Conservation (phyloP, 2,888 invertebrate genomes). For the Torymus texanus region DNA sequence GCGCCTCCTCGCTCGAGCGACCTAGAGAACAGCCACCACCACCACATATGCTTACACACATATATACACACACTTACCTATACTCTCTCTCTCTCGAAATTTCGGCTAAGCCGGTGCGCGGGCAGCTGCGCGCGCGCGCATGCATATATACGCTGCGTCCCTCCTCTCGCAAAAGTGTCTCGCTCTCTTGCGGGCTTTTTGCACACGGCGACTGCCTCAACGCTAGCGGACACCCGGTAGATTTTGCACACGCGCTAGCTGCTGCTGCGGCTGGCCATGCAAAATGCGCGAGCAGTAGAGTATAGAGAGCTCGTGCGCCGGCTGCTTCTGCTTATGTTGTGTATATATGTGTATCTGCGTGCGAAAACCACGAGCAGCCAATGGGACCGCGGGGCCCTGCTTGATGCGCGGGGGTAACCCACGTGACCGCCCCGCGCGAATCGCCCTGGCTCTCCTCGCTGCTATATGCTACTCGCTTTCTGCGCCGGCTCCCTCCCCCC, state of each 20-base stretch:
- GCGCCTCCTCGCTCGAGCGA: neutral
- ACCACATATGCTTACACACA: neutral
- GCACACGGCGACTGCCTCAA: neutral
- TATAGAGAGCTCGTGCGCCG: neutral
- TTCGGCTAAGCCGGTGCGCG: constrained; percentile 33
- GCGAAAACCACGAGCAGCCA: constrained; percentile 41
- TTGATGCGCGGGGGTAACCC: constrained; percentile 32
- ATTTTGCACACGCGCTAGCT: constrained; percentile 29
- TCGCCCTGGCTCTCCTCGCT: neutral
- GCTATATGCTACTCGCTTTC: constrained; percentile 3
- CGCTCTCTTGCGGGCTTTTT: neutral
- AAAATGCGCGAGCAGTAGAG: constrained; percentile 12
- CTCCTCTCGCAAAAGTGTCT: neutral
- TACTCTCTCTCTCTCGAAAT: constrained; percentile 7
- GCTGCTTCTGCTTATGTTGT: neutral
- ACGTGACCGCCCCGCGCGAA: constrained; percentile 47
- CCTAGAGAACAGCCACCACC: neutral
- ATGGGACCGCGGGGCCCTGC: constrained; percentile 49
- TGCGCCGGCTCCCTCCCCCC: neutral
- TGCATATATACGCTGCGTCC: neutral
- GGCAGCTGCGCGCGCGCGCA: constrained; percentile 26
- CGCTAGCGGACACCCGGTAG: constrained; percentile 26
- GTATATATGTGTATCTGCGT: constrained; percentile 32
- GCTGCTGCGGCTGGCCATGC: neutral
- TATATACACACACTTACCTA: too few species aligned